Conservation (phyloP, 2,113 vertebrate species). For the Ivindomyrus marchei region DNA sequence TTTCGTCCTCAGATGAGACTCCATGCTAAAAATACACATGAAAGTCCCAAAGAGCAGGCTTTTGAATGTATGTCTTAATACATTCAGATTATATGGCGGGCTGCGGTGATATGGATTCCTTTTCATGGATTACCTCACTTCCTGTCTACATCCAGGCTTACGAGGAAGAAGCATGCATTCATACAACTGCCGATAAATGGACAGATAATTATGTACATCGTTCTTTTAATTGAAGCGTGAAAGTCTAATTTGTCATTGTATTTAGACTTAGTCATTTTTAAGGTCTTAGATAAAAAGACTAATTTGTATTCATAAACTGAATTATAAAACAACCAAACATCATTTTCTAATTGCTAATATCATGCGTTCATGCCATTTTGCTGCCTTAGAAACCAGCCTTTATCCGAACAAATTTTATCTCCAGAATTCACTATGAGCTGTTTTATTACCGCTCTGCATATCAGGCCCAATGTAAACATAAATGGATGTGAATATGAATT, state of each 20-base stretch:
- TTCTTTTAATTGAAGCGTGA: neutral
- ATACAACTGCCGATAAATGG: neutral
- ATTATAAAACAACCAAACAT: neutral
- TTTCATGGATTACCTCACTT: neutral
- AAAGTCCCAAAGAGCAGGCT: neutral
- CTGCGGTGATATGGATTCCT: neutral
- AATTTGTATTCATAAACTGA: constrained; percentile 1
- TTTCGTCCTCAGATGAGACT: neutral
- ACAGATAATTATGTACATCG: neutral
- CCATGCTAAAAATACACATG: neutral
- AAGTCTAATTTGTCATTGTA: constrained; percentile 1
- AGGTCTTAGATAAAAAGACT: neutral
- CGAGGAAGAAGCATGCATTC: neutral
- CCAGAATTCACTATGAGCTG: neutral
- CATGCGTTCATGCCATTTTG: neutral
- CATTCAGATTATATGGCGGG: neutral
- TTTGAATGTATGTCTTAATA: neutral
- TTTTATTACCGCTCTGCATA: neutral
- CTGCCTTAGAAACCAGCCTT: neutral
- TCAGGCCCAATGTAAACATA: neutral
- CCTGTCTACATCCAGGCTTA: neutral
- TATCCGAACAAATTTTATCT: neutral
- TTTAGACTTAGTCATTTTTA: neutral
- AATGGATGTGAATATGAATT: constrained; percentile 1
- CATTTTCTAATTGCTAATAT: constrained; percentile 1